Base-by-base conservation (phyloP, 1,140 invertebrate genomes). In the Musca vetustissima region DNA sequence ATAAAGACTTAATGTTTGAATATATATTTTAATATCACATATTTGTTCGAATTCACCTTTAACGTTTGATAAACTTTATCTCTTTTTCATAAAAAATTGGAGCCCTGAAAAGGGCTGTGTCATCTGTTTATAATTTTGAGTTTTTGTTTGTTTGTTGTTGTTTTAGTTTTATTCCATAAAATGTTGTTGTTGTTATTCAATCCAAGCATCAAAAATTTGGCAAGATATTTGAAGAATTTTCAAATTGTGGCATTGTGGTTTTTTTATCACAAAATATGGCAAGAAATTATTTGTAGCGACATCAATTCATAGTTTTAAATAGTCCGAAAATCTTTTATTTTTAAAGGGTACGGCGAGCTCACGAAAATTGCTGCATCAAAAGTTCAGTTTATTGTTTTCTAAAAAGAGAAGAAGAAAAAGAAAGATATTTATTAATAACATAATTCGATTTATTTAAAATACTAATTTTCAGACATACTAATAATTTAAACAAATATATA, bases 61-160 rank as follows among this genome's bases (percentile, higher is more conserved):
- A 17, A 21, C n/a, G 32, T 36, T 36, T 25, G 49, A 25, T 67
- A 4, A 1, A 43, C 36, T 43, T 59, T 71, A 32, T 67, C 67
- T 69, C 70, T 69, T 66, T 70, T 61, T 69, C 22, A 28, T 14
- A 48, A 53, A 69, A 21, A 24, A 36, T 43, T 67, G 67, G 24
- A 71, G 70, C 70, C 70, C 70, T 71, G 50, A 71, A 57, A 71
- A 71, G 70, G 70, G 67, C 70, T 71, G 57, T 57, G 2, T 69
- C 22, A 14, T 21, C 49, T 64, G 48, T 22, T 64, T 25, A 50
- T 1, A 19, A 21, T 21, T 67, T 64, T 50, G 47, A n/a, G n/a
- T n/a, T n/a, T n/a, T n/a, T n/a, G n/a, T n/a, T n/a, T n/a, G n/a
- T n/a, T n/a, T 68, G 43, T 19, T 64, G 57, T 21, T 69, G 17